A percentile compares a stretch with the other conserved stretches of the same genome.
These are phyloP conservation scores for Temnothorax longispinosus DNA, from an alignment of 1,140 invertebrate species.

Conservation along the genomic window DNA sequence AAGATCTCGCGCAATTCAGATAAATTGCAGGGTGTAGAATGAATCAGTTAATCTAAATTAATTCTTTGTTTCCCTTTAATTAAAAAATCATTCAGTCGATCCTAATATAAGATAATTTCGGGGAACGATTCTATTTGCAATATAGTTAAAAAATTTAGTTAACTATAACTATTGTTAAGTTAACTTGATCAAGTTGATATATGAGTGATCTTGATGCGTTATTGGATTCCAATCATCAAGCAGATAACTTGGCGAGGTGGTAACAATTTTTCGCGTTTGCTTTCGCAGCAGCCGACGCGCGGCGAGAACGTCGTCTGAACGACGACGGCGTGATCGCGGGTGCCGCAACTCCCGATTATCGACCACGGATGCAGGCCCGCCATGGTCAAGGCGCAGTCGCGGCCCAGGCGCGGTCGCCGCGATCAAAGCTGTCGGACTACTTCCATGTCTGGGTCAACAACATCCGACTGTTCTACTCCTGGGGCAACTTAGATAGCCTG, in stretches of 20 bases:
- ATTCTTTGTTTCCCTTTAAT: not conserved
- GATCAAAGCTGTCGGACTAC: conserved; percentile 76
- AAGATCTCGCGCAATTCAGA: not conserved
- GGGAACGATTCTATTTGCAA: not conserved
- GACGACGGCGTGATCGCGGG: conserved; percentile 14
- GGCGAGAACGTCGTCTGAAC: not conserved
- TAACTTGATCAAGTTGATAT: not conserved
- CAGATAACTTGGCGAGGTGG: not conserved
- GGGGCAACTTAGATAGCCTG: conserved; percentile 7
- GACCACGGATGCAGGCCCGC: conserved; percentile 63
- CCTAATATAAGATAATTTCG: not conserved
- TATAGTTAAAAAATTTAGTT: not conserved
- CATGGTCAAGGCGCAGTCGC: conserved; percentile 79
- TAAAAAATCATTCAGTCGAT: not conserved
- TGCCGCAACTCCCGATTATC: conserved; percentile 65
- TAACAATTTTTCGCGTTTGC: not conserved
- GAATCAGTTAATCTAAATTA: not conserved
- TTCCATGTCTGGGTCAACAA: conserved; percentile 73
- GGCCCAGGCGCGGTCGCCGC: conserved; percentile 47
- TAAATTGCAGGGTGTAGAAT: not conserved
- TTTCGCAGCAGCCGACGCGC: conserved; percentile 16
- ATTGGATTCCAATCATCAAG: not conserved
- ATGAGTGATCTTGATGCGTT: not conserved
- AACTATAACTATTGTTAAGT: not conserved
- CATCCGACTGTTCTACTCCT: conserved; percentile 65